Evolutionary conservation across 2,888 invertebrate species (phyloP).

Genomic region (Tenthredo livida): DNA sequence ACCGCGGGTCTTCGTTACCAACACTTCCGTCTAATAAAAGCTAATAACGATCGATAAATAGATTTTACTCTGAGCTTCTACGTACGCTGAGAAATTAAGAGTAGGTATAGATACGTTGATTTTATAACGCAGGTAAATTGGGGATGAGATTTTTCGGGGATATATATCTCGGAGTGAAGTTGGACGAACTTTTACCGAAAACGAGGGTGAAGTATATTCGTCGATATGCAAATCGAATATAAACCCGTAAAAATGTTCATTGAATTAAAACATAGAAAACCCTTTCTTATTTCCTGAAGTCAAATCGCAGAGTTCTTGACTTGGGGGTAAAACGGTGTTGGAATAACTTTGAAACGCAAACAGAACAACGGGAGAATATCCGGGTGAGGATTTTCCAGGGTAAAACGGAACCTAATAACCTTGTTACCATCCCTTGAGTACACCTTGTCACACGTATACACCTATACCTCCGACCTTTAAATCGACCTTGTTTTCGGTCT

Average conservation of each 20-base stretch:
- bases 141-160: neutral
- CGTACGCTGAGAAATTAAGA: conserved; percentile 8
- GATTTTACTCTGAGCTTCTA: conserved; percentile 36
- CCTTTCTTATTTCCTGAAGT: neutral
- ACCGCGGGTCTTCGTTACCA: conserved; percentile 53
- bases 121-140: neutral
- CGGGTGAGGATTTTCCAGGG: neutral
- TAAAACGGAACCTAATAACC: conserved; percentile 34
- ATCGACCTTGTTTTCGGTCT: conserved; percentile 38
- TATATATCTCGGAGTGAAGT: neutral
- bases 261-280: conserved; percentile 2
- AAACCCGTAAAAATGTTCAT: conserved; percentile 26
- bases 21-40: conserved; percentile 74
- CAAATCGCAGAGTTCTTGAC: neutral
- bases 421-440: conserved; percentile 17
- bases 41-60: conserved; percentile 65
- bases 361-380: conserved; percentile 26
- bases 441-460: conserved; percentile 10
- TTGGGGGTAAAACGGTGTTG: neutral
- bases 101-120: neutral
- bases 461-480: conserved; percentile 23
- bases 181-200: neutral
- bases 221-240: conserved; percentile 25
- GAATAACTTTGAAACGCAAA: conserved; percentile 3
- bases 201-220: conserved; percentile 4